Base-by-base conservation (phyloP, 2,888 invertebrate genomes). In the Callyntrura guangdongensis region DNA sequence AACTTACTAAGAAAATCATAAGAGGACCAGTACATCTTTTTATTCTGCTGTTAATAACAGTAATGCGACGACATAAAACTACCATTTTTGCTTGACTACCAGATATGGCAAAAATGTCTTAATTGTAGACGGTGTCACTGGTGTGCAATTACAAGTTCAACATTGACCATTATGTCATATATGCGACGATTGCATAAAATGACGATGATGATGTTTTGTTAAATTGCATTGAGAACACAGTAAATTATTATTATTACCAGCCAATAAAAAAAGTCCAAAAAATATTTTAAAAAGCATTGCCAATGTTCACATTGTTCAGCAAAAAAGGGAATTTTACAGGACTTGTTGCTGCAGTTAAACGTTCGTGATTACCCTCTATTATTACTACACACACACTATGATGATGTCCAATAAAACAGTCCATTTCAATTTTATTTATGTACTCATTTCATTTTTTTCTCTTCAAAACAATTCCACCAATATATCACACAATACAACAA, bases 51-150 rank as follows among this genome's bases (percentile, higher is more conserved):
- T 14, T n/a, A 61, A 8, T 61, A 61, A 3, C 17, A 61, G 17
- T 45, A 69, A 69, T 69, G 69, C 69, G 36, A 45, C n/a, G 36
- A 36, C 6, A 36, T 36, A 36, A 36, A 36, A 36, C 36, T 36
- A 36, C 36, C 36, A 6, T 36, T 36, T 36, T 36, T 36, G 36
- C 36, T 36, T n/a, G 45, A 45, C 45, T 45, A 14, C 74, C 74
- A 74, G 14, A 49, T 74, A 49, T 74, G 74, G 74, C 69, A 74
- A 49, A 22, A 74, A 74, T 49, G 74, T 74, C 74, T 74, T 74
- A 74, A 74, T 74, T 74, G 49, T 74, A 74, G 9, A 69, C 36
- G 36, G 49, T 74, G 74, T 74, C 74, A 74, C 49, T 72, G 6
- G 36, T 36, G 36, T 74, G 47, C 20, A 74, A 74, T 74, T 74